Percentiles rank a stretch among this genome's conserved stretches.
phyloP scores from a whole-genome alignment of 1,140 invertebrate genomes.

The Drosophila ercepeae region DNA sequence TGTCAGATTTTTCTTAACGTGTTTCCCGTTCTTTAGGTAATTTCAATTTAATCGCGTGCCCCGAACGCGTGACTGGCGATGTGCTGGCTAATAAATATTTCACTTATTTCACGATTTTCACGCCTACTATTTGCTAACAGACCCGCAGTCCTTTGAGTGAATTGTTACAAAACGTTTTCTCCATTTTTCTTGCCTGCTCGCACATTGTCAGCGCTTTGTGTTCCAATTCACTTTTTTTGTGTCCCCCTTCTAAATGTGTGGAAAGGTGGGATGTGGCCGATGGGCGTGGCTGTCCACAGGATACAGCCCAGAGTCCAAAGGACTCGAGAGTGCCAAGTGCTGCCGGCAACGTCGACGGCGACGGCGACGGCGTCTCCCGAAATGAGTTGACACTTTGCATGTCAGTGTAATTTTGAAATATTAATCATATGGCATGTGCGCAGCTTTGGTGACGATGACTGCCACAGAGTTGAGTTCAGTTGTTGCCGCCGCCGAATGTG shows the following conservation, averaged over 20 bases:
- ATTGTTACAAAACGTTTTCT: slow-evolving; percentile 78
- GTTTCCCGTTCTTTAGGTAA: slow-evolving; percentile 11
- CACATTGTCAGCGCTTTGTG: slow-evolving; percentile 68
- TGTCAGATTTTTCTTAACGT: background rate
- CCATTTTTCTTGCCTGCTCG: slow-evolving; percentile 63
- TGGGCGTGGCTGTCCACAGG: background rate
- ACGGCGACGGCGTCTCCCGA: slow-evolving; percentile 51
- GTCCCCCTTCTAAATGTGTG: slow-evolving; percentile 27
- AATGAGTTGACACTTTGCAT: slow-evolving; percentile 82
- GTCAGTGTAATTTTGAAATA: slow-evolving; percentile 82
- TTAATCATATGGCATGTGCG: slow-evolving; percentile 72
- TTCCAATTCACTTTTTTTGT: background rate
- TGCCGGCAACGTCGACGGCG: slow-evolving; percentile 42
- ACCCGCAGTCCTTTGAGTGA: slow-evolving; percentile 43
- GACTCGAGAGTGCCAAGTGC: slow-evolving; percentile 20
- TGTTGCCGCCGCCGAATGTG: slow-evolving; percentile 37
- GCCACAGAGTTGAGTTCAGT: slow-evolving; percentile 8
- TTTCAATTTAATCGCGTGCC: slow-evolving; percentile 76
- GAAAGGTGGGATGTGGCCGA: slow-evolving; percentile 50
- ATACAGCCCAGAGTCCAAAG: slow-evolving; percentile 1
- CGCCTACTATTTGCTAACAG: slow-evolving; percentile 62
- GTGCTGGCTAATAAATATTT: slow-evolving; percentile 78
- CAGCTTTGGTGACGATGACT: slow-evolving; percentile 54
- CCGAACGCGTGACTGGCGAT: slow-evolving; percentile 66
- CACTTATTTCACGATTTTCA: slow-evolving; percentile 77